A percentile compares a stretch with the other conserved stretches of the same genome.
phyloP scores from a whole-genome alignment of 2,797 vertebrate species.

The Petrocephalus schoutedeni region DNA sequence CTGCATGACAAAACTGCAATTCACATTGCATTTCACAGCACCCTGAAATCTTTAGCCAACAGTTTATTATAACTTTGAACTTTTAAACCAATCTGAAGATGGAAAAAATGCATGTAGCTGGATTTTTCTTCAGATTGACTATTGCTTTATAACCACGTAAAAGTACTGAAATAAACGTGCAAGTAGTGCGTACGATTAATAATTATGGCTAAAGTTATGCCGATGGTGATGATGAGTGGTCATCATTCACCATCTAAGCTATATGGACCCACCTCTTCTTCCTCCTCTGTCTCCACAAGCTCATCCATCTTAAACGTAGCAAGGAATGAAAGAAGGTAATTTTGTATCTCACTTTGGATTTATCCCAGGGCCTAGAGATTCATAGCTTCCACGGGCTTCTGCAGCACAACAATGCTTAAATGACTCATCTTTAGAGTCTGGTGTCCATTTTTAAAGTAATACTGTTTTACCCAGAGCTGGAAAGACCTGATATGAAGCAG shows the following conservation, averaged over 20 bases:
- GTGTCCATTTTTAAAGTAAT: not conserved
- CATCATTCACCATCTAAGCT: not conserved
- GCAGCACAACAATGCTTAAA: not conserved
- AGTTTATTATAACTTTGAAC: not conserved
- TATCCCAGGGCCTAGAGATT: not conserved
- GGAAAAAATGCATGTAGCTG: not conserved
- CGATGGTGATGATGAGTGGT: not conserved
- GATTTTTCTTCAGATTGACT: not conserved
- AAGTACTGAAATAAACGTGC: not conserved
- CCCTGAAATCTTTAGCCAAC: not conserved
- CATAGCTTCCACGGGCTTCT: not conserved
- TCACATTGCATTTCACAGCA: not conserved
- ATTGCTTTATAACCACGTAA: not conserved
- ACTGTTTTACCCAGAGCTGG: not conserved
- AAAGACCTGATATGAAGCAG: not conserved
- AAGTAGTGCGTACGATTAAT: not conserved
- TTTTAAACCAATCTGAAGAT: not conserved
- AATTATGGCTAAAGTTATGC: not conserved
- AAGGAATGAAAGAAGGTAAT: not conserved
- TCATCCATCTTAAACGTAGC: constrained; percentile 16
- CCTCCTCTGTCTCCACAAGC: not conserved
- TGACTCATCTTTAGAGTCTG: not conserved
- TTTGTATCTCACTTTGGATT: not conserved
- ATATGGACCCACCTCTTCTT: constrained; percentile 13
- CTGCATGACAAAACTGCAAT: not conserved